Evolutionary conservation across 2,113 vertebrate species (phyloP).

Genomic region (Eptatretus burgeri): DNA sequence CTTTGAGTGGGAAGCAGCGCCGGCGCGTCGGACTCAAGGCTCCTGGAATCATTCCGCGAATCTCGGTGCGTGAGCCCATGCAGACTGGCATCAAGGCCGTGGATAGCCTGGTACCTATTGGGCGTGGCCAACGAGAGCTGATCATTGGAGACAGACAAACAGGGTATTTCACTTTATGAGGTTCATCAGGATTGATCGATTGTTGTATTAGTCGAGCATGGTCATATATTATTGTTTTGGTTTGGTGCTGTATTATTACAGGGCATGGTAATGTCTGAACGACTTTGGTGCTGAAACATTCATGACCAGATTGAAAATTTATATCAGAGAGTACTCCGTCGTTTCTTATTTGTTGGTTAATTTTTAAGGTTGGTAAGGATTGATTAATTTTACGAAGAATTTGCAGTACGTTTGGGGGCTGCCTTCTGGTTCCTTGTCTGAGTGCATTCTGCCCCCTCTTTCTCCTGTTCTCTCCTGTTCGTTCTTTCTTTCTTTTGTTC

Average conservation of each 20-base stretch:
- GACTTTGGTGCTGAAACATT: neutral
- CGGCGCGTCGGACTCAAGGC: conserved; percentile 87
- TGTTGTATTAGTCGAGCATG: neutral
- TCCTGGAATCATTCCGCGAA: conserved; percentile 86
- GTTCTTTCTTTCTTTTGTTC: too few relatives aligned
- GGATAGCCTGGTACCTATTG: conserved; percentile 88
- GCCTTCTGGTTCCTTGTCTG: too few relatives aligned
- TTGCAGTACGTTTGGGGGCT: too few relatives aligned
- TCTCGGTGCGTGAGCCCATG: conserved; percentile 94
- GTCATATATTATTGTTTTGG: conserved; percentile 8
- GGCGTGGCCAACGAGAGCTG: conserved; percentile 81
- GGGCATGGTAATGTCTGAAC: neutral
- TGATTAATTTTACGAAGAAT: too few relatives aligned
- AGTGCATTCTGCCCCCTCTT: too few relatives aligned
- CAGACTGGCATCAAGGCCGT: conserved; percentile 97
- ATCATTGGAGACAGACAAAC: conserved; percentile 97
- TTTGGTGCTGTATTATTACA: neutral
- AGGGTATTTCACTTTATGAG: conserved; percentile 23
- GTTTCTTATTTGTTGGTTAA: too few relatives aligned
- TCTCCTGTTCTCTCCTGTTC: too few relatives aligned
- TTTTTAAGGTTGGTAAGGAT: too few relatives aligned
- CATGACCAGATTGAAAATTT: neutral
- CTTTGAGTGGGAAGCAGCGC: conserved; percentile 34
- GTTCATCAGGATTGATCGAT: too few relatives aligned
- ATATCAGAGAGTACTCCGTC: too few relatives aligned